phyloP scores from a whole-genome alignment of 37 sponge, comb jelly and placozoan species.

The Crambe crambe region DNA sequence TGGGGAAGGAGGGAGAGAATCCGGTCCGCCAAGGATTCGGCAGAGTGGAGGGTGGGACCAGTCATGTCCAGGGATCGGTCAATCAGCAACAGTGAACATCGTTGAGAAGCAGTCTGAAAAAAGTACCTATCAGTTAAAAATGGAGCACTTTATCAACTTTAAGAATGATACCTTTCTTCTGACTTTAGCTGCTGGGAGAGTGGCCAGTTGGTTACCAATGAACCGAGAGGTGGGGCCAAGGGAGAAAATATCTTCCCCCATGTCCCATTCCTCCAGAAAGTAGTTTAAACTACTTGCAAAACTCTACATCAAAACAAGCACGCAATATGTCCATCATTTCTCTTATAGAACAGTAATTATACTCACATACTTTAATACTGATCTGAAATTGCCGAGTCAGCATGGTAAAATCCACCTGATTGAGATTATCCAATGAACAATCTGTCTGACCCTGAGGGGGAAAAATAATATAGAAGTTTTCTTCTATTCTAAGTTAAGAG shows the following conservation, averaged over 20 bases:
- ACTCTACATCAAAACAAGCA: constrained; percentile 31
- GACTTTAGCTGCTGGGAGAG: constrained; percentile 20
- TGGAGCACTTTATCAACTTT: background rate
- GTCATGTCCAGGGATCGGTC: constrained; percentile 75
- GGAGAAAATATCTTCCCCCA: constrained; percentile 68
- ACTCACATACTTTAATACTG: constrained; percentile 24
- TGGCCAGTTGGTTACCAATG: constrained; percentile 55
- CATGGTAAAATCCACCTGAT: constrained; percentile 38
- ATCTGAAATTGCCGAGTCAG: constrained; percentile 36
- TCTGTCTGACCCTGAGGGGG: constrained; percentile 22
- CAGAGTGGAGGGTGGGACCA: constrained; percentile 27
- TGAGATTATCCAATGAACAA: constrained; percentile 22
- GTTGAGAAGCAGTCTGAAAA: constrained; percentile 38
- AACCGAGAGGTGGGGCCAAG: constrained; percentile 60
- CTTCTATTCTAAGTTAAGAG: background rate
- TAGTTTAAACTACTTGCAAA: constrained; percentile 32
- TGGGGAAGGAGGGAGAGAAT: constrained; percentile 53
- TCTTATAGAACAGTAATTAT: background rate
- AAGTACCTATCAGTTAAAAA: too few relatives aligned
- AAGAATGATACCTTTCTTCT: constrained; percentile 48
- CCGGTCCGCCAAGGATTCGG: constrained; percentile 50
- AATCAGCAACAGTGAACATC: constrained; percentile 59
- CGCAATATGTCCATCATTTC: background rate
- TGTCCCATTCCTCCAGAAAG: constrained; percentile 32
- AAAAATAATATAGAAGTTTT: background rate